Evolutionary conservation across 2,888 invertebrate species (phyloP).

Genomic region (Fragum fragum): DNA sequence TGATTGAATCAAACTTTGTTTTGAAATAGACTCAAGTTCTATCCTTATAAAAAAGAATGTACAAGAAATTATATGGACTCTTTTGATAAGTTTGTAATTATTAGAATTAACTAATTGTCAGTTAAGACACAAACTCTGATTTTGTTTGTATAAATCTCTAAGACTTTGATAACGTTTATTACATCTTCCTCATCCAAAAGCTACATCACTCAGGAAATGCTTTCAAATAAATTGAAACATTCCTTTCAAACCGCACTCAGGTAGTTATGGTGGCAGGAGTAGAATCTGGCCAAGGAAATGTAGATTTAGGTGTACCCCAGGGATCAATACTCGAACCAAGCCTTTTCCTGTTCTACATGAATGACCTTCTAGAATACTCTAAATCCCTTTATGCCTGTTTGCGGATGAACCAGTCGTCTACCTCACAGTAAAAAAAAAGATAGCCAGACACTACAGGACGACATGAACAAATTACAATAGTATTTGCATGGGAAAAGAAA

Average conservation of each 20-base stretch:
- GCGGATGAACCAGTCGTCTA: no score
- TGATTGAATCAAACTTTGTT: conserved; percentile 1
- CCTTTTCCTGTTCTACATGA: conserved; percentile 36
- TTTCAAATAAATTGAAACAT: not conserved
- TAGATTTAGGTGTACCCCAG: not conserved
- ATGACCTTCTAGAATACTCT: conserved; percentile 7
- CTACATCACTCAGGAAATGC: conserved; percentile 17
- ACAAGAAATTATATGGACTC: conserved; percentile 18
- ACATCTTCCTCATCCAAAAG: conserved; percentile 35
- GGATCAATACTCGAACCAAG: not conserved
- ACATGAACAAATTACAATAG: no score
- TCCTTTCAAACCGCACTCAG: conserved; percentile 34
- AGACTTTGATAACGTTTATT: conserved; percentile 53
- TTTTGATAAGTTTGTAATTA: no score
- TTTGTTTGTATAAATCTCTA: conserved; percentile 47
- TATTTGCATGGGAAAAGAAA: no score
- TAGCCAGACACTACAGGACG: no score
- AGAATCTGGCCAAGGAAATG: conserved; percentile 11
- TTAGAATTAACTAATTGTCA: no score
- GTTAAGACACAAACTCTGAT: no score
- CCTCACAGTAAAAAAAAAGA: no score
- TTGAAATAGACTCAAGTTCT: conserved; percentile 27
- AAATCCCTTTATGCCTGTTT: no score
- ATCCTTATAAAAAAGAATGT: conserved; percentile 33
- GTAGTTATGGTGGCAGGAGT: conserved; percentile 26